Conservation (phyloP, 2,113 vertebrate genomes). For the Anarhynchus alexandrinus region DNA sequence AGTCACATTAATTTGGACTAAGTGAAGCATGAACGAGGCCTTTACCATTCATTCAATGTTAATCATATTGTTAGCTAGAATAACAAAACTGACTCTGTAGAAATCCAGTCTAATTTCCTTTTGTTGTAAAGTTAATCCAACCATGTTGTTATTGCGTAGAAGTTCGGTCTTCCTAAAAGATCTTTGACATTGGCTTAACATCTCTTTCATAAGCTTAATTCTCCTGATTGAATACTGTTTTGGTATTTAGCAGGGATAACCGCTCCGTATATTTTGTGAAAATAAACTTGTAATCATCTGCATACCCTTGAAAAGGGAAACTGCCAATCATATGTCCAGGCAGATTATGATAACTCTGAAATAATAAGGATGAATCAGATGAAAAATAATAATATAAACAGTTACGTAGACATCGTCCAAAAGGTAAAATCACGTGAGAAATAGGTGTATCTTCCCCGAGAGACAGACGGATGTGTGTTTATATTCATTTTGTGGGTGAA, state of each 20-base stretch:
- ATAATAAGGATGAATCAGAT: neutral
- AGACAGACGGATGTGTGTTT: neutral
- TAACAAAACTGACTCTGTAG: slow-evolving; percentile 54
- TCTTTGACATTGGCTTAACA: slow-evolving; percentile 52
- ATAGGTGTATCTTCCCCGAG: neutral
- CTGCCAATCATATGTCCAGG: neutral
- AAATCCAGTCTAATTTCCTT: slow-evolving; percentile 62
- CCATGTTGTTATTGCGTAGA: slow-evolving; percentile 34
- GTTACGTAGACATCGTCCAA: neutral
- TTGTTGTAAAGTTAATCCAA: slow-evolving; percentile 66
- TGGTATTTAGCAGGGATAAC: neutral
- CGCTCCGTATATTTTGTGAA: neutral
- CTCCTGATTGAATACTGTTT: slow-evolving; percentile 9
- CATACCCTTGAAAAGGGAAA: neutral
- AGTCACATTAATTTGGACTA: slow-evolving; percentile 52
- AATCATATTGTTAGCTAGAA: slow-evolving; percentile 60
- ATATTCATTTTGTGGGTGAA: neutral
- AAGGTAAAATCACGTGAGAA: neutral
- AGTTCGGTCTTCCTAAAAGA: slow-evolving; percentile 35
- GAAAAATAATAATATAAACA: neutral
- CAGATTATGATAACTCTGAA: neutral
- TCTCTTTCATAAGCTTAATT: slow-evolving; percentile 35
- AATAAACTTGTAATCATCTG: slow-evolving; percentile 2
- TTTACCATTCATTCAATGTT: slow-evolving; percentile 56
- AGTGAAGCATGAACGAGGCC: slow-evolving; percentile 41